Evolutionary conservation across 2,113 vertebrate species (phyloP).

Genomic region (Prietella phreatophila): DNA sequence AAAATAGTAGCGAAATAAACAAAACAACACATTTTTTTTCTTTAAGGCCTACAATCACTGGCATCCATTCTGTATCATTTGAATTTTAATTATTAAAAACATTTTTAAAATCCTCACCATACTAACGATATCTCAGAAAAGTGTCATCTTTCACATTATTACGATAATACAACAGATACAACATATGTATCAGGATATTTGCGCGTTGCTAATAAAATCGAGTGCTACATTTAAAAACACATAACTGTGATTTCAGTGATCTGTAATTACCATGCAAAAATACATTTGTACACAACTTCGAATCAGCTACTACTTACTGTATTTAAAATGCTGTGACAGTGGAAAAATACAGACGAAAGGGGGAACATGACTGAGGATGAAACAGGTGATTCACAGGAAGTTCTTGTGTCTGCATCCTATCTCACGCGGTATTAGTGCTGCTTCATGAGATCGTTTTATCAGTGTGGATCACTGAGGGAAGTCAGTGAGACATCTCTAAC

Average conservation of each 20-base stretch:
- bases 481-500: constrained; percentile 37
- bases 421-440: not conserved
- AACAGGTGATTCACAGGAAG: not conserved
- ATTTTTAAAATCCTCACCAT: too few species aligned
- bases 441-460: constrained; percentile 29
- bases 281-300: not conserved
- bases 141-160: too few species aligned
- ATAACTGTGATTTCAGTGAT: not conserved
- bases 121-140: too few species aligned
- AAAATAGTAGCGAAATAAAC: too few species aligned
- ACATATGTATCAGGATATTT: not conserved
- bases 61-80: too few species aligned
- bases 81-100: too few species aligned
- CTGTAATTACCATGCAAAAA: not conserved
- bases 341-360: not conserved
- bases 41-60: too few species aligned
- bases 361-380: not conserved
- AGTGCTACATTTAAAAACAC: not conserved
- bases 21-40: too few species aligned
- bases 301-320: not conserved
- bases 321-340: not conserved
- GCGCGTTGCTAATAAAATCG: not conserved
- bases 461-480: constrained; percentile 18
- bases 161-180: too few species aligned
- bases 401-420: not conserved